Base-by-base conservation (phyloP, 2,888 invertebrate genomes). In the Idaea aversata region DNA sequence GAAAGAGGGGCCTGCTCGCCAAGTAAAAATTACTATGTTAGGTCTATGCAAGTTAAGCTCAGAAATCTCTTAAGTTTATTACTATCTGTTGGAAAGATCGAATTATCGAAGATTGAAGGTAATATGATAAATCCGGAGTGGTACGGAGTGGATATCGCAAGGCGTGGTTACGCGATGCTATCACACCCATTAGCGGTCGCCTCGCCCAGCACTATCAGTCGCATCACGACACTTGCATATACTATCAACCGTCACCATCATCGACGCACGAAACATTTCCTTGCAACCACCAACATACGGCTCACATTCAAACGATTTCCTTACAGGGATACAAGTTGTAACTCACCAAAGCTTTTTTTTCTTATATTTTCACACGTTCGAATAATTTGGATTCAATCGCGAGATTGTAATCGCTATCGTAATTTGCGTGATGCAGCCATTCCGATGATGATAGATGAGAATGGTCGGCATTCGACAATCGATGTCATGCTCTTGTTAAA, bases 161-260 rank as follows among this genome's bases (percentile, higher is more conserved):
- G 90, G 91, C 90, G 90, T 89, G 91, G 88, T 86, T 85, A 83
- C 81, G 80, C 81, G 91, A 91, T 91, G 85, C 86, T 91, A 92
- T 91, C 91, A 79, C 78, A 73, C 82, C 88, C 88, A 91, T 92
- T 92, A 92, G 91, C 90, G 82, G 84, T 83, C 82, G 82, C 88
- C 86, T 85, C 88, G 87, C 88, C 88, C 88, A 84, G 85, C 82
- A 82, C 87, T 89, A 90, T 91, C 90, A 78, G 78, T 81, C 78
- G 78, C 86, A 89, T 89, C 89, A 80, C 78, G 76, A 76, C 77
- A 74, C 78, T 73, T 71, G 71, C 78, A 74, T n/a, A 73, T 72
- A 73, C 75, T 70, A 77, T 77, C 74, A 82, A 83, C 85, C 80
- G 81, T 80, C 81, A 80, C 80, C 65, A 63, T 15, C 25, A 5